Base-by-base conservation (phyloP, 30 jellyfish, hydroid and myxozoan genomes). In the Aurelia sp. region DNA sequence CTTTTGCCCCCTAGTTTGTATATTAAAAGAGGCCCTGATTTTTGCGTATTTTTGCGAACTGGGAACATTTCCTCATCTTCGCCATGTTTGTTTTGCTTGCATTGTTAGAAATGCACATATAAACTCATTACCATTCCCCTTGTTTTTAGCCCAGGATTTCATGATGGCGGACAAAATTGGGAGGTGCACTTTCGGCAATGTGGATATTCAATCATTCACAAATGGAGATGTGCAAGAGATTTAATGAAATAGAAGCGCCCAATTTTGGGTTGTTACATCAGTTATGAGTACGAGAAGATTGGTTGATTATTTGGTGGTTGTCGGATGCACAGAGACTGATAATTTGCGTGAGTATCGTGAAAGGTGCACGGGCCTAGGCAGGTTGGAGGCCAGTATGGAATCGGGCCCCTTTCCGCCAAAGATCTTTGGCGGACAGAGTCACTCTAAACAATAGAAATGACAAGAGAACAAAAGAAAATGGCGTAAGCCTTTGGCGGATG, bases 261-360 rank as follows among this genome's bases (percentile, higher is more conserved):
- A 58, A n/a, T 17, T 38, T 50, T 41, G 89, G 72, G 67, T 22
- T 47, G 48, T 24, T 11, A 15, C 67, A 61, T 47, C 63, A 27
- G 74, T 18, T 12, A 84, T 84, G 93, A 72, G 87, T 72, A 53
- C 8, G 33, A 76, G 93, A 60, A 92, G 98, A 82, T 81, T 92
- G 38, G 98, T 91, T 65, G 98, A 92, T 55, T 92, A 92, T 71
- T 92, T 92, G 53, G 91, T 79, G 47, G 78, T 92, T 50, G 96
- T 92, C 41, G 98, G 98, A 50, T 84, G 93, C 65, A 64, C 87
- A 18, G 88, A 84, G 66, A 84, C 88, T 13, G 93, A 84, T 64
- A 73, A 84, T 62, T 63, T 84, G 68, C 63, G 93, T 84, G 57
- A 63, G 93, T 84, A 20, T 17, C 3, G 33, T 21, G 11, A n/a